Conservation (phyloP, 2,888 invertebrate genomes). For the Ichneumon xanthorius region DNA sequence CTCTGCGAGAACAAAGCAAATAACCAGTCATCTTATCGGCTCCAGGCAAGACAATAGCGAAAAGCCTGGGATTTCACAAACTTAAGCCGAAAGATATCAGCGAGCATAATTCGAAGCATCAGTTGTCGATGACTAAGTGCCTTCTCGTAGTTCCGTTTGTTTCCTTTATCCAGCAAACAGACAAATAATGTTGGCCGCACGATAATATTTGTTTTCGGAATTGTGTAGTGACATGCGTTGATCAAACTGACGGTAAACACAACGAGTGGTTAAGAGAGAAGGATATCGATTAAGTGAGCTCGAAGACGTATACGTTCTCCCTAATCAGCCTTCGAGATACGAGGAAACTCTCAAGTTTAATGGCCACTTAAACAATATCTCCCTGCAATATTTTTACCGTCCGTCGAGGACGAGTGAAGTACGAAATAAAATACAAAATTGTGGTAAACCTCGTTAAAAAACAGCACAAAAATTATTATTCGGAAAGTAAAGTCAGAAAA, state of each 20-base stretch:
- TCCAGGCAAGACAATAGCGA: not conserved
- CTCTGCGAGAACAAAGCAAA: not conserved
- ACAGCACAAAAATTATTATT: not conserved
- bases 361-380: not conserved
- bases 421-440: not conserved
- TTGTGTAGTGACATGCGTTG: not conserved
- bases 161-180: not conserved
- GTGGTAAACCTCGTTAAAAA: not conserved
- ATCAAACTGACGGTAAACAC: constrained; percentile 6
- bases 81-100: not conserved
- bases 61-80: not conserved
- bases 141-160: not conserved
- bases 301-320: not conserved
- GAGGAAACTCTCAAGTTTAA: not conserved
- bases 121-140: not conserved
- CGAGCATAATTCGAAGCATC: not conserved
- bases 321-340: not conserved
- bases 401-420: not conserved
- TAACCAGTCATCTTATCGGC: not conserved
- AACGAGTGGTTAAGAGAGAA: not conserved
- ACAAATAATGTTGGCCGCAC: not conserved
- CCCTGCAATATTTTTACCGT: not conserved
- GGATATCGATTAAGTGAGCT: constrained; percentile 4
- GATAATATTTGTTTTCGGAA: constrained; percentile 25
- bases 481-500: not conserved